These are phyloP conservation scores for Meliscaeva auricollis DNA, from an alignment of 2,888 invertebrate genomes.

Conservation along the genomic window DNA sequence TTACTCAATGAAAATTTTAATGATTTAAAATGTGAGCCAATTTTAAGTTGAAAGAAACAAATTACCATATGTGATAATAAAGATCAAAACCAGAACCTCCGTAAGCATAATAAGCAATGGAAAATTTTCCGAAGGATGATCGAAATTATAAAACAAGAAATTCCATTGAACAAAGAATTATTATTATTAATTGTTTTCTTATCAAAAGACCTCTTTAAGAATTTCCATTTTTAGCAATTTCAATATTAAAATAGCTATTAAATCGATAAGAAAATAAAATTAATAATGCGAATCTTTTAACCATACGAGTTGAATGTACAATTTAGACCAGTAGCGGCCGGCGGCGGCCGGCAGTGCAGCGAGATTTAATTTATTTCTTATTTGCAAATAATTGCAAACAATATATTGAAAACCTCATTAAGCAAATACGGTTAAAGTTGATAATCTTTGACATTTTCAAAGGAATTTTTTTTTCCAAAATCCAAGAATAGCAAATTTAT, in stretches of 20 bases:
- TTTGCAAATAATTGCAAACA: background rate
- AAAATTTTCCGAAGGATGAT: slow-evolving; percentile 24
- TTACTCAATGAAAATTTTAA: slow-evolving; percentile 1
- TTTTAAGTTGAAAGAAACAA: slow-evolving; percentile 1
- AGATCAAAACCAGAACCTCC: slow-evolving; percentile 4
- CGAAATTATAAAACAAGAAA: no score
- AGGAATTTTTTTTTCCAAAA: slow-evolving; percentile 44
- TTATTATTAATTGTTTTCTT: background rate
- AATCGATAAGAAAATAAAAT: slow-evolving; percentile 24
- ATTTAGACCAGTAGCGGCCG: slow-evolving; percentile 41
- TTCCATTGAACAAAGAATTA: background rate
- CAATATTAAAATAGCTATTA: slow-evolving; percentile 5
- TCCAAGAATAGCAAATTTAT: slow-evolving; percentile 7
- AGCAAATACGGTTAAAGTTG: slow-evolving; percentile 19
- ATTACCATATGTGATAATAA: background rate
- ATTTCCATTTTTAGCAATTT: slow-evolving; percentile 26
- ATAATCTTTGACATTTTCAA: slow-evolving; percentile 49
- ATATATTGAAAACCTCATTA: slow-evolving; percentile 9
- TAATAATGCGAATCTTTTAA: background rate
- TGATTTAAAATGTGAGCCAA: background rate
- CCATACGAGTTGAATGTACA: slow-evolving; percentile 34
- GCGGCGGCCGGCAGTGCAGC: no score
- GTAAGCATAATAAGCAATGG: background rate
- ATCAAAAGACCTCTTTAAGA: slow-evolving; percentile 25
- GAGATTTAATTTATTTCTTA: no score